A percentile compares a stretch with the other conserved stretches of the same genome.
Evolutionary conservation across 2,113 vertebrate genomes (phyloP).

Genomic region (Tachuris rubrigastra): DNA sequence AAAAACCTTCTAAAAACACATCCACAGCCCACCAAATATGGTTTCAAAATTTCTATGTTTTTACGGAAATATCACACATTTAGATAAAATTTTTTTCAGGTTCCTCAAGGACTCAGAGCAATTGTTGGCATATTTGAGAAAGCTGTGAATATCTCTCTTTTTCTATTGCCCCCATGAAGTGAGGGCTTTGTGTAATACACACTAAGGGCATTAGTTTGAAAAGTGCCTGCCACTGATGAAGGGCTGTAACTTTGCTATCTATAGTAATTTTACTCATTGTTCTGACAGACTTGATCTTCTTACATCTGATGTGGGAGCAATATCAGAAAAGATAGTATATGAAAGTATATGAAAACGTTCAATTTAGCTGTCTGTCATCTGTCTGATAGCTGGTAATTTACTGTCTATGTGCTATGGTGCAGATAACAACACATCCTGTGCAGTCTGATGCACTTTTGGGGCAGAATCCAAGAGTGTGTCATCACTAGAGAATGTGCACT

Average conservation of each 20-base stretch:
- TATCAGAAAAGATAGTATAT: neutral
- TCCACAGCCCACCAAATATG: neutral
- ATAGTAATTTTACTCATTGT: neutral
- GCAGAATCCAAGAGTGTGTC: neutral
- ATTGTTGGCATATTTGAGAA: neutral
- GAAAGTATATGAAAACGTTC: neutral
- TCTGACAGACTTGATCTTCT: constrained; percentile 5
- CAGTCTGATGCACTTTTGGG: neutral
- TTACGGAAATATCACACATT: neutral
- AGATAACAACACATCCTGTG: constrained; percentile 24
- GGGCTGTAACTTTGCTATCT: neutral
- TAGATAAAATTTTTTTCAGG: neutral
- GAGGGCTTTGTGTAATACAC: neutral
- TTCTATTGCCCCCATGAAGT: too few species aligned
- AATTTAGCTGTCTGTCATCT: neutral
- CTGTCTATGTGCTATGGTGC: neutral
- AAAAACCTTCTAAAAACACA: neutral
- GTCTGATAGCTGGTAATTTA: neutral
- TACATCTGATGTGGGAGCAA: neutral
- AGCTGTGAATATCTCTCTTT: neutral
- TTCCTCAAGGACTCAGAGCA: neutral
- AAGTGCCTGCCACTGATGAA: neutral
- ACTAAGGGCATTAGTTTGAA: neutral
- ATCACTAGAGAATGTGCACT: neutral
- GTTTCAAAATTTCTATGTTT: neutral